These are phyloP conservation scores for Meteorus sp. DNA, from an alignment of 1,140 invertebrate genomes.

Conservation along the genomic window DNA sequence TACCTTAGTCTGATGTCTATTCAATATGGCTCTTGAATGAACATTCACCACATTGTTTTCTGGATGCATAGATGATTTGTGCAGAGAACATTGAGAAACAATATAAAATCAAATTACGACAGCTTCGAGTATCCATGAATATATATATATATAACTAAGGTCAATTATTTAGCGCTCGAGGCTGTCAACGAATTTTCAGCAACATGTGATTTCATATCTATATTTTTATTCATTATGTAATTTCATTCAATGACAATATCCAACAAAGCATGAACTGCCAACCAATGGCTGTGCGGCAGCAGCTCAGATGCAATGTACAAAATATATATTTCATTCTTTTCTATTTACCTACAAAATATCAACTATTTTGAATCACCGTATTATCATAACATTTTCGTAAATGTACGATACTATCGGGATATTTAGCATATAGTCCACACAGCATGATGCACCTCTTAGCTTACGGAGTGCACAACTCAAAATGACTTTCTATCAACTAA, in stretches of 20 bases:
- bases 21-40: constrained; percentile 50
- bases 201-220: background rate
- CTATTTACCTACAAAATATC: background rate
- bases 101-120: background rate
- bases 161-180: too few species aligned
- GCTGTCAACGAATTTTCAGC: background rate
- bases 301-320: constrained; percentile 52
- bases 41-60: constrained; percentile 30
- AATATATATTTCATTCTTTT: constrained; percentile 38
- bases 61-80: background rate
- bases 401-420: background rate
- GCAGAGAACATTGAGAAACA: constrained; percentile 8
- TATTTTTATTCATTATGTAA: constrained; percentile 7
- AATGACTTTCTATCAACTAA: background rate
- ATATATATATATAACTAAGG: background rate
- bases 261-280: constrained; percentile 49
- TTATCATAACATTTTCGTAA: background rate
- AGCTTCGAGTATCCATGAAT: constrained; percentile 1
- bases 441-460: constrained; percentile 33
- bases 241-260: constrained; percentile 12
- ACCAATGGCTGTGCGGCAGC: constrained; percentile 49
- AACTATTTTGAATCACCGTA: background rate
- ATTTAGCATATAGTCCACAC: constrained; percentile 50
- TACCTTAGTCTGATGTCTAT: too few species aligned
- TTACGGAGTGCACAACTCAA: background rate